Evolutionary conservation across 2,797 vertebrate genomes (phyloP).

Genomic region (Pipistrellus pygmaeus): DNA sequence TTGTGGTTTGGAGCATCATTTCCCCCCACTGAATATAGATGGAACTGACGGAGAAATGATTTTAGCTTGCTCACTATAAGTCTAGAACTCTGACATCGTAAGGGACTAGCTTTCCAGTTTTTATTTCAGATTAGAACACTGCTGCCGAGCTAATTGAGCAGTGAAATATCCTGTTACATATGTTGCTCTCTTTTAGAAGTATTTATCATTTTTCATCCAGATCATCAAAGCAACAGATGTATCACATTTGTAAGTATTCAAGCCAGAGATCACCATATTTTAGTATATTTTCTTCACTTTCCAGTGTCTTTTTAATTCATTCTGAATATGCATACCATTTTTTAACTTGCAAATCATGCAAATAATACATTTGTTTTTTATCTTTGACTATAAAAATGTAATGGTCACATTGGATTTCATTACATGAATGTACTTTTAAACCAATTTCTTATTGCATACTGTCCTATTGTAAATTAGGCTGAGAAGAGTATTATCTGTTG

Average conservation of each 20-base stretch:
- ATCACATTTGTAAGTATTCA: constrained; percentile 7
- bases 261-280: neutral
- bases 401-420: neutral
- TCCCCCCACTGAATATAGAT: neutral
- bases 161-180: neutral
- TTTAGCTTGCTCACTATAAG: neutral
- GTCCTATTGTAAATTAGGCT: neutral
- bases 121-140: neutral
- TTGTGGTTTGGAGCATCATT: neutral
- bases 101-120: neutral
- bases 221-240: neutral
- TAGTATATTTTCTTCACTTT: neutral
- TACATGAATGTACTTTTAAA: neutral
- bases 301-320: constrained; percentile 3
- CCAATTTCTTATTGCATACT: neutral
- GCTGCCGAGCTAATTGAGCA: neutral
- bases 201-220: neutral
- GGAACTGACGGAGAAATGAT: neutral
- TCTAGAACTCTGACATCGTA: neutral
- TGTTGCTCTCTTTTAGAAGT: neutral
- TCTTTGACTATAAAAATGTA: neutral
- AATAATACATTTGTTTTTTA: neutral
- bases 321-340: neutral
- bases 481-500: neutral
- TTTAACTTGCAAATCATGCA: neutral